Conservation (phyloP, 1,140 invertebrate species). For the Drosophila subpulchrella region DNA sequence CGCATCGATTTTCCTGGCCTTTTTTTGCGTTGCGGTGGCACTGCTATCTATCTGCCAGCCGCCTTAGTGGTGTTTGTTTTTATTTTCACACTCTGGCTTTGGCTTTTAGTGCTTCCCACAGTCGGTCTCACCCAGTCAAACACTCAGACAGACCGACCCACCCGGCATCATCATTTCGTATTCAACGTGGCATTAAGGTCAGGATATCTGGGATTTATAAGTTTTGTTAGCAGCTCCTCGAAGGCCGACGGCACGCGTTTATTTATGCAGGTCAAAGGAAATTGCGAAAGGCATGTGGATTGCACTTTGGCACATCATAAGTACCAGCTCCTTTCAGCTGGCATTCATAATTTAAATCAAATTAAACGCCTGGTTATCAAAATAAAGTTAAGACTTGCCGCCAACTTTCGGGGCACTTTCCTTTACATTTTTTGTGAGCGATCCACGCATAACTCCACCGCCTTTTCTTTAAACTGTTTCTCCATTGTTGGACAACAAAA, state of each 20-base stretch:
- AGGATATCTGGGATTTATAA: constrained; percentile 83
- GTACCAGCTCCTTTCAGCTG: constrained; percentile 27
- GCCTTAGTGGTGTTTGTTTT: constrained; percentile 66
- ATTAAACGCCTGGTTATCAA: constrained; percentile 57
- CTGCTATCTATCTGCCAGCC: constrained; percentile 59
- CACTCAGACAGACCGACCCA: constrained; percentile 4
- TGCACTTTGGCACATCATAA: constrained; percentile 68
- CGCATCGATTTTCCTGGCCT: constrained; percentile 66
- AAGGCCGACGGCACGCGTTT: constrained; percentile 45
- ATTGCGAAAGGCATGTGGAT: constrained; percentile 29
- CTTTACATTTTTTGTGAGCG: constrained; percentile 33
- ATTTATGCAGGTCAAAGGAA: constrained; percentile 63
- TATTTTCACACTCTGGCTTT: constrained; percentile 62
- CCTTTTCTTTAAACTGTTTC: constrained; percentile 45
- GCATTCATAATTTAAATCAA: constrained; percentile 55
- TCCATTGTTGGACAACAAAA: constrained; percentile 58
- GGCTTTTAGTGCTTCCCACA: constrained; percentile 53
- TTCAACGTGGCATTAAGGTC: constrained; percentile 80
- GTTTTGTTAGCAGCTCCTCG: constrained; percentile 72
- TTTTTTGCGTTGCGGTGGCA: constrained; percentile 26
- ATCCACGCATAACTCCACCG: constrained; percentile 47
- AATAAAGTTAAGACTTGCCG: constrained; percentile 26
- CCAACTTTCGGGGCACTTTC: constrained; percentile 4
- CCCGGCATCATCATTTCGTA: constrained; percentile 73
- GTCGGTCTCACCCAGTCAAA: neutral